Base-by-base conservation (phyloP, 1,140 invertebrate genomes). In the Nasonia giraulti region DNA sequence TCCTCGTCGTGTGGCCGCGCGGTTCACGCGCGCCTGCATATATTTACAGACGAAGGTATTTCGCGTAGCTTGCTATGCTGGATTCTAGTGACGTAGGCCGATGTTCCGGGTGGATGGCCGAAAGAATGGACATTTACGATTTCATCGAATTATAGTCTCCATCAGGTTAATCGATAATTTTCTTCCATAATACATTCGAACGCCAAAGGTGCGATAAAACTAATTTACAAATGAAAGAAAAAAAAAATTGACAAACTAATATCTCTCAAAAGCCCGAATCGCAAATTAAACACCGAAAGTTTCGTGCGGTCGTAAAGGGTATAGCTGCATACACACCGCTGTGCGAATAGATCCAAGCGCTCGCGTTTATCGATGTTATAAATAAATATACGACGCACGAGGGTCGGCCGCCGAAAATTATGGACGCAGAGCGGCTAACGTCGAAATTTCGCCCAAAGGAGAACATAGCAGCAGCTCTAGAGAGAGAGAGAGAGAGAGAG, bases 391-490 rank as follows among this genome's bases (percentile, higher is more conserved):
- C 20, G 6, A 79, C 6, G 8, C 40, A 80, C 55, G 23, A 11
- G 23, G 10, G 77, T 12, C 20, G 10, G 27, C 7, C 23, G 20
- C 31, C 62, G 17, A 69, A 80, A 80, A 80, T 80, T 80, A 44
- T 55, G 62, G 8, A 23, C 33, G 33, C 62, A n/a, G 27, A n/a
- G 31, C n/a, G 37, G 33, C 37, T 33, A 71, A 8, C 40, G 74
- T 40, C 33, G 37, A 80, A 80, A 69, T 80, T 80, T 69, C 11
- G 74, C 40, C 27, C 33, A 80, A 37, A 69, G 66, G 69, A 71
- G 75, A 77, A 31, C 11, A 75, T 17, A 50, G 11, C 12, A 73
- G 27, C 17, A 2, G 27, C n/a, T 12, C 2, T 31, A 31, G n/a
- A n/a, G n/a, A n/a, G n/a, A n/a, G n/a, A n/a, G n/a, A n/a, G n/a